Conservation (phyloP, 1,140 invertebrate species). For the Drosophila kurseongensis region DNA sequence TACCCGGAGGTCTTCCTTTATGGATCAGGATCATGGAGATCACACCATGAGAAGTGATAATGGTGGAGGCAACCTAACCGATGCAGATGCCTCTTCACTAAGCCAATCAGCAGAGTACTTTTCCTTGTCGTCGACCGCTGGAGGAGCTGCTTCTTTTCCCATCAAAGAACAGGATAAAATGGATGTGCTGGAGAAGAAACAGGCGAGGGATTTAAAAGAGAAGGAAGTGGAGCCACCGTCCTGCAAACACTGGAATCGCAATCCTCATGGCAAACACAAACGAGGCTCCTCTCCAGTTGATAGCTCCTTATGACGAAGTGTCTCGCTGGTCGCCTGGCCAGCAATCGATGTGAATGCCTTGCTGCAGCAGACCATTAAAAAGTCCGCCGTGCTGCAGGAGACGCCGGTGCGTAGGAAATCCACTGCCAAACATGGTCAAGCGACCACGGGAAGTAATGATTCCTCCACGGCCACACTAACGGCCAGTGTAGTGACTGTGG, state of each 20-base stretch:
- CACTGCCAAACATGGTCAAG: constrained; percentile 19
- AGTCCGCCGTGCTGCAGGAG: constrained; percentile 74
- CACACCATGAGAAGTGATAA: constrained; percentile 66
- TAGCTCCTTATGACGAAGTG: constrained; percentile 84
- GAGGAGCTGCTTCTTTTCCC: constrained; percentile 15
- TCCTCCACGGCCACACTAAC: constrained; percentile 78
- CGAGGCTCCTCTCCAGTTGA: constrained; percentile 56
- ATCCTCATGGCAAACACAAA: constrained; percentile 63
- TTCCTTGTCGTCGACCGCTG: constrained; percentile 61
- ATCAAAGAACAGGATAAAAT: constrained; percentile 13
- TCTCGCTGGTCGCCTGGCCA: constrained; percentile 85
- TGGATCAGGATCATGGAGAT: constrained; percentile 45
- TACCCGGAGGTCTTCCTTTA: constrained; percentile 41
- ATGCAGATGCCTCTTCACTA: constrained; percentile 73
- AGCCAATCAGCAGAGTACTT: constrained; percentile 82
- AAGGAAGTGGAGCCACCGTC: constrained; percentile 18
- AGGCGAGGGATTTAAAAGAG: background rate
- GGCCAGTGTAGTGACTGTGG: constrained; percentile 68
- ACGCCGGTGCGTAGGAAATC: constrained; percentile 35
- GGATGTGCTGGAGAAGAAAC: constrained; percentile 14
- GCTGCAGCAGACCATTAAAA: constrained; percentile 82
- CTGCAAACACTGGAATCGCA: constrained; percentile 67
- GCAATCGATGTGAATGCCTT: constrained; percentile 83
- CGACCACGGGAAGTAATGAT: constrained; percentile 66
- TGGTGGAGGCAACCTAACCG: constrained; percentile 46